Evolutionary conservation across 2,797 vertebrate species (phyloP).

Genomic region (Anolis apletophallus): DNA sequence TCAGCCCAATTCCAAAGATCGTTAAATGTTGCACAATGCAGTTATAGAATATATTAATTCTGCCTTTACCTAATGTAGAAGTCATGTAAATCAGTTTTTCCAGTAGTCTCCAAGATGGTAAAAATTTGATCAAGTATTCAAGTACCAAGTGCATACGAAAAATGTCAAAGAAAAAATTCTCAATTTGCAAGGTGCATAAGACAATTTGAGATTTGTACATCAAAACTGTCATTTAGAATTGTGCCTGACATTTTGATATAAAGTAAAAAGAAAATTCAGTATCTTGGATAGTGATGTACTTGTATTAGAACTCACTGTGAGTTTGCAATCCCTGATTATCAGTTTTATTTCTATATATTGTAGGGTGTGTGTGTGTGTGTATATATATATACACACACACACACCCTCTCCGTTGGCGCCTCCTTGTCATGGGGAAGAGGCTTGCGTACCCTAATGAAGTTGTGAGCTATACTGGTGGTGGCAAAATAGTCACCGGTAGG

Average conservation of each 20-base stretch:
- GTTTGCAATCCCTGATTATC: neutral
- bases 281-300: neutral
- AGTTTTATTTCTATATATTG: no score
- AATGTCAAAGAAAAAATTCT: neutral
- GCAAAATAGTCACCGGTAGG: no score
- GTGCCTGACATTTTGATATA: neutral
- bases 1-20: neutral
- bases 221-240: neutral
- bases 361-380: no score
- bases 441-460: no score
- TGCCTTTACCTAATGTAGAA: neutral
- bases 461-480: no score
- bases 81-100: neutral
- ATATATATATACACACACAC: no score
- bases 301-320: no score
- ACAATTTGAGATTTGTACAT: neutral
- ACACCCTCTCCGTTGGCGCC: no score
- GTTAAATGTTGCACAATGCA: neutral
- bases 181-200: neutral
- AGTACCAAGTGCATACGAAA: neutral
- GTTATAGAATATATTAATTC: neutral
- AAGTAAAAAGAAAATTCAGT: neutral
- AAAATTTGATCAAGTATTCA: neutral
- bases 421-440: no score
- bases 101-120: neutral